Base-by-base conservation (phyloP, 2,113 vertebrate genomes). In the Natator depressus region DNA sequence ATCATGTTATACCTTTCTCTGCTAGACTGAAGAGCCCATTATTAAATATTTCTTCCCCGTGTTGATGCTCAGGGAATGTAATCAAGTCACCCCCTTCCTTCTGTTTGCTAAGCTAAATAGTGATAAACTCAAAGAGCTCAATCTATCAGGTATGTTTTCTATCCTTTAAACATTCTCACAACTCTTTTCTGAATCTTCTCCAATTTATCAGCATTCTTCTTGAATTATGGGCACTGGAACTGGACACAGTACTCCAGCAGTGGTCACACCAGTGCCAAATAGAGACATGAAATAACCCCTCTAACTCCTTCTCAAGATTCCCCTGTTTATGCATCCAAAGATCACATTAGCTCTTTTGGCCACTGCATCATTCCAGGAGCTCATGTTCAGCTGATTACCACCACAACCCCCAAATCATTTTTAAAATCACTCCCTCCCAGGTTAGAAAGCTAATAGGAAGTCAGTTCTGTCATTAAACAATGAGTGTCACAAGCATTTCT, bases 401-500 rank as follows among this genome's bases (percentile, higher is more conserved):
- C 62, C 16, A 69, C 62, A n/a, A n/a, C 14, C 62, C 8, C 16
- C 62, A 19, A 69, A n/a, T 69, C 16, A n/a, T 69, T 69, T n/a
- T 69, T 16, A n/a, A 14, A 69, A 31, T 69, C 31, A n/a, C 16
- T 69, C 31, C 62, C n/a, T 69, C 62, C 62, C 16, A 69, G 35
- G 6, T 19, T 8, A 54, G 53, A 54, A 84, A 54, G 4, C n/a
- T 0, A 93, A n/a, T 87, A 92, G 65, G 65, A 95, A 94, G 82
- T 24, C 20, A 93, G 85, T 92, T 20, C 38, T 65, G 13, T 49
- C 78, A 88, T 17, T 49, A 42, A 89, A 95, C 95, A 69, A 69
- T 69, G 31, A 69, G 31, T 69, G 35, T 69, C 35, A 93, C 78
- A 92, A 4, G 12, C 65, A 93, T 93, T 95, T 95, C 90, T 84